Evolutionary conservation across 2,888 invertebrate genomes (phyloP).

Genomic region (Agriopis leucophaearia): DNA sequence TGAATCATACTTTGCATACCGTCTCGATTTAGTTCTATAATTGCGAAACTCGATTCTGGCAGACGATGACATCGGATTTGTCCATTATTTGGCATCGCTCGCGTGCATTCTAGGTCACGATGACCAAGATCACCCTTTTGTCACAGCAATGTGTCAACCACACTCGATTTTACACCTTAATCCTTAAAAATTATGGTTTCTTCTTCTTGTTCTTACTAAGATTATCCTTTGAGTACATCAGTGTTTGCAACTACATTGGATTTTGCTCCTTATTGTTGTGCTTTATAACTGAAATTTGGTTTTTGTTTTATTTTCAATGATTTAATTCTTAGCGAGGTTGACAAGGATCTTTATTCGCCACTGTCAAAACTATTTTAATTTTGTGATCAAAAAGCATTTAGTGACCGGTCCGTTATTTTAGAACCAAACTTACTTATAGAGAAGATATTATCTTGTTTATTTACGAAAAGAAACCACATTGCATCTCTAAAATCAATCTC

Average conservation of each 20-base stretch:
- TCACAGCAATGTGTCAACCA: constrained; percentile 46
- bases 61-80: constrained; percentile 78
- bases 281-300: neutral
- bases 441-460: too few relatives aligned
- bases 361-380: too few relatives aligned
- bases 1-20: constrained; percentile 22
- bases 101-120: constrained; percentile 80
- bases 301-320: neutral
- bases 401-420: too few relatives aligned
- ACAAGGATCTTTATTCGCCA: too few relatives aligned
- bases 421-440: too few relatives aligned
- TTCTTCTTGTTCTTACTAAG: neutral
- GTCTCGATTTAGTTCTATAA: constrained; percentile 72
- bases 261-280: neutral
- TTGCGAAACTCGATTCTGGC: constrained; percentile 77
- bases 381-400: neutral
- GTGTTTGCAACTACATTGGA: neutral
- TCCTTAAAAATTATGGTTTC: constrained; percentile 20
- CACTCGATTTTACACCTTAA: constrained; percentile 45
- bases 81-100: constrained; percentile 82
- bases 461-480: neutral
- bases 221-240: constrained; percentile 4
- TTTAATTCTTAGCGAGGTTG: too few relatives aligned
- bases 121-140: constrained; percentile 69
- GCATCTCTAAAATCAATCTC: neutral